Conservation (phyloP, 2,113 vertebrate species). For the Pseudonaja textilis region DNA sequence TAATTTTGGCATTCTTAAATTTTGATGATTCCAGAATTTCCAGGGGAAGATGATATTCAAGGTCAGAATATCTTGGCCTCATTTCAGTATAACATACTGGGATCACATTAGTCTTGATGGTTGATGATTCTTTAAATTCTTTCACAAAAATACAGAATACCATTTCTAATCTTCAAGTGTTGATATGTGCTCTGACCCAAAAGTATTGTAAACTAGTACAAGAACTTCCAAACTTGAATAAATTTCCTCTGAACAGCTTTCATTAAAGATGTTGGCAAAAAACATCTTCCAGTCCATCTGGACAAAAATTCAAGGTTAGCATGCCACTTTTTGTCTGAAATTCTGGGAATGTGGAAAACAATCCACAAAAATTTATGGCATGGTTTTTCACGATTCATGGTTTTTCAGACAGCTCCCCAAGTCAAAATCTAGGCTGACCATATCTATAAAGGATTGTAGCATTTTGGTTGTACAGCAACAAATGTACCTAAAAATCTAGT, state of each 20-base stretch:
- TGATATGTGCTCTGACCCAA: neutral
- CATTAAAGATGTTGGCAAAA: neutral
- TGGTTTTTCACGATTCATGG: neutral
- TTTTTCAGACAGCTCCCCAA: neutral
- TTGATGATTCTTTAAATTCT: neutral
- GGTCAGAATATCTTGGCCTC: neutral
- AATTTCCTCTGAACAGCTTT: conserved; percentile 1
- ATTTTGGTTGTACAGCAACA: neutral
- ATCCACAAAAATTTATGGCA: neutral
- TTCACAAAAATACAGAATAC: neutral
- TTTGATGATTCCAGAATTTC: neutral
- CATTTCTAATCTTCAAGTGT: neutral
- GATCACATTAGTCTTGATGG: neutral
- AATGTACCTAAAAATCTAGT: neutral
- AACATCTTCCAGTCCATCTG: neutral
- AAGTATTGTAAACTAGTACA: neutral
- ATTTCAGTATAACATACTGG: neutral
- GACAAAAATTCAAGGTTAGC: conserved; percentile 9
- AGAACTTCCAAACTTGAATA: neutral
- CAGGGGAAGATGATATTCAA: neutral
- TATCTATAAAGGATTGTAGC: neutral
- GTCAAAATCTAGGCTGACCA: neutral
- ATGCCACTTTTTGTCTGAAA: neutral
- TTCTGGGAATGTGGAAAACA: neutral
- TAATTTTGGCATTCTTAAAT: neutral